Percentiles rank a stretch among this genome's conserved stretches.
Evolutionary conservation across 2,797 vertebrate genomes (phyloP).

Genomic region (Sebastes reedi): DNA sequence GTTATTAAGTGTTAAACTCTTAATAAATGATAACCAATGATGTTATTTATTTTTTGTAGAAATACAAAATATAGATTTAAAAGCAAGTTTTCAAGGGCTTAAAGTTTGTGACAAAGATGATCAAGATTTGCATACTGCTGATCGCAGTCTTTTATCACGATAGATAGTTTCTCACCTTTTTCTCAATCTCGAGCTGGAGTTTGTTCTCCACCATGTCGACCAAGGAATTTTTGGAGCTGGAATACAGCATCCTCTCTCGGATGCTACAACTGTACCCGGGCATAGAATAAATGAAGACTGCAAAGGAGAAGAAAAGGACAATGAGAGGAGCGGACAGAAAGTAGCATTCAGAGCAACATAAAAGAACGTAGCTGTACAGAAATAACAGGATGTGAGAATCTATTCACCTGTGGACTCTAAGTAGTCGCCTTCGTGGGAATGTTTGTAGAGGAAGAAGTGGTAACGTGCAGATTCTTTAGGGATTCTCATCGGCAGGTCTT

Average conservation of each 20-base stretch:
- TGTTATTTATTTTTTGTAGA: not conserved
- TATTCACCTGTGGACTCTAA: slow-evolving; percentile 93
- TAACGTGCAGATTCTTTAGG: slow-evolving; percentile 94
- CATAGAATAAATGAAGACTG: slow-evolving; percentile 99
- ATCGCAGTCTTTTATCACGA: not conserved
- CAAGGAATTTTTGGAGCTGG: slow-evolving; percentile 95
- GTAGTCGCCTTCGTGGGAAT: slow-evolving; percentile 96
- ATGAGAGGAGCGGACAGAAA: not conserved
- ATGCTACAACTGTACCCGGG: slow-evolving; percentile 96
- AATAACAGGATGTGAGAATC: not conserved
- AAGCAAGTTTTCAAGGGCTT: not conserved
- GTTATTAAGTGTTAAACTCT: not conserved
- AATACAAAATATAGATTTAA: not conserved
- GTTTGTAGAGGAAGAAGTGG: slow-evolving; percentile 98
- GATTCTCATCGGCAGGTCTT: slow-evolving; percentile 93
- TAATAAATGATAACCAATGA: not conserved
- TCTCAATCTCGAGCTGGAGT: slow-evolving; percentile 88
- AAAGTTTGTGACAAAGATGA: not conserved
- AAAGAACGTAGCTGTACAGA: not conserved
- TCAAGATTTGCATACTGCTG: not conserved
- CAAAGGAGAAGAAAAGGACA: not conserved
- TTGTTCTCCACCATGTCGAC: slow-evolving; percentile 91
- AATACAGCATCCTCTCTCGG: slow-evolving; percentile 97
- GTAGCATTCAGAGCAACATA: not conserved
- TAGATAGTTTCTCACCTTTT: slow-evolving; percentile 85